These are phyloP conservation scores for Tenodera sinensis DNA, from an alignment of 2,888 invertebrate species.

Conservation along the genomic window DNA sequence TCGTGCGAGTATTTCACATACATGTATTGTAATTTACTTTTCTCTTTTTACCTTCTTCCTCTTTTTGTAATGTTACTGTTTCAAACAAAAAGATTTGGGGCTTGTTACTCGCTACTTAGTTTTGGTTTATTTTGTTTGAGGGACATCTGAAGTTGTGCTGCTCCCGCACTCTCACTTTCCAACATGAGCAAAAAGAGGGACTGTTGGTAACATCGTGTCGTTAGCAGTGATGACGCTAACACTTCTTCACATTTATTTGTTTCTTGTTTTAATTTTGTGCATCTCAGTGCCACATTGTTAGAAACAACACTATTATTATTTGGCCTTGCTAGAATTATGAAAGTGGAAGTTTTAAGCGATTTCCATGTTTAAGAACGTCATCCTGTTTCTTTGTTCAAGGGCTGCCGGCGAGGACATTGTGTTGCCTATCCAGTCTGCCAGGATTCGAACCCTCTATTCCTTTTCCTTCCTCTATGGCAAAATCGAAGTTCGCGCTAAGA, in stretches of 20 bases:
- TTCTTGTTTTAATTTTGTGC: too few species aligned
- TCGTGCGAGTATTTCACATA: too few species aligned
- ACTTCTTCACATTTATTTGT: background rate
- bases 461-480: constrained; percentile 64
- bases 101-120: background rate
- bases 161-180: background rate
- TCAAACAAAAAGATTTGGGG: too few species aligned
- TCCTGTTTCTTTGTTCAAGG: background rate
- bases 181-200: background rate
- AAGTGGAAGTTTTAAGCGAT: background rate
- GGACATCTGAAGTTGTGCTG: background rate
- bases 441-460: constrained; percentile 57
- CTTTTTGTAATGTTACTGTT: too few species aligned
- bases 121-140: background rate
- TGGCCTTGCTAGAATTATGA: background rate
- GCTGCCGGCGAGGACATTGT: constrained; percentile 35
- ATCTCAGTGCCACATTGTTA: background rate
- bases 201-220: too few species aligned
- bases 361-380: background rate
- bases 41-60: too few species aligned
- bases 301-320: background rate
- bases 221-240: background rate
- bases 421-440: constrained; percentile 61
- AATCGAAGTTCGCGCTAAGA: constrained; percentile 61
- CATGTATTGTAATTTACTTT: too few species aligned